Evolutionary conservation across 2,113 vertebrate species (phyloP), one percentile per base, ranked within the genome.

Genomic region (Pseudorectes ferrugineus): DNA sequence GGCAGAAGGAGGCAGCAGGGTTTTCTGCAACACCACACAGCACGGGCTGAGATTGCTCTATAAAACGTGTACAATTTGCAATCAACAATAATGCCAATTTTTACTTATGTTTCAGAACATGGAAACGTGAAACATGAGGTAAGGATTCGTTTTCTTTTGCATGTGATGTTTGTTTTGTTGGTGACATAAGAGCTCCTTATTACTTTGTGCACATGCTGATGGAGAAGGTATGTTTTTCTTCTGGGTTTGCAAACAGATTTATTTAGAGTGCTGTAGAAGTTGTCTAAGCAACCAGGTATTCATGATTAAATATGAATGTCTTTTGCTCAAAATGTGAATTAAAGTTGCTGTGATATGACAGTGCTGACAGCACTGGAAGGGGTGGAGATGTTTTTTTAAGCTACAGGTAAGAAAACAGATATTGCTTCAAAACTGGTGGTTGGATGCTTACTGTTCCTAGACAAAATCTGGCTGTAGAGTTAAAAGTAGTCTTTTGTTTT

Each of bases 51-150:
- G 77, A 57, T 82, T 92, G 91, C 84, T 91, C 1, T 40, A 8
- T 20, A 62, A 88, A 87, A 72, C 74, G 62, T 20, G 42, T 62
- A 57, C 54, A 10, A 24, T 51, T 74, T 96, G 42, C 95, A 55
- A 1, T 16, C 9, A 13, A 80, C 97, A 98, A 98, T 98, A 93
- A 98, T 98, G 97, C 98, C 97, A 43, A 97, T 98, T 97, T 98
- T 98, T 96, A 98, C 97, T 80, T 98, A 98, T 81, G 96, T 99
- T 99, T 98, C 99, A 99, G 99, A 99, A 95, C 97, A 98, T 9
- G 98, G 98, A 83, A 98, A 97, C 89, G 91, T 98, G 97, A 99
- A 98, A 97, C 95, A 98, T 5, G 98, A 99, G 99, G 99, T 99
- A 98, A 99, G 99, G 93, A 48, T 89, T 72, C 0, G 0, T 87